These are phyloP conservation scores for Anabas testudineus DNA, from an alignment of 2,797 vertebrate genomes.

Conservation along the genomic window DNA sequence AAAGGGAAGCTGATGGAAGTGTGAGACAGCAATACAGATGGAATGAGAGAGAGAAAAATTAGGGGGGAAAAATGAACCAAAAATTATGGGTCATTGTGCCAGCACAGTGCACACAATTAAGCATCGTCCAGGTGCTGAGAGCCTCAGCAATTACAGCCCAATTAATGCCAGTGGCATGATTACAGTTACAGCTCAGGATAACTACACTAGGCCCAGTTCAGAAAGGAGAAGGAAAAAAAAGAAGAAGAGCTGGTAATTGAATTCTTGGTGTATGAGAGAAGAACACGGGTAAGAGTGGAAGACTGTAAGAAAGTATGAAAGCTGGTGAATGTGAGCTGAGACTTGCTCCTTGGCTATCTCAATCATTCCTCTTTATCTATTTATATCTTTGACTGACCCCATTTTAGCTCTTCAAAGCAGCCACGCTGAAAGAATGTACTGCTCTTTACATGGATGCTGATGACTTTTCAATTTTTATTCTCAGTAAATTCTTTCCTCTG, in stretches of 20 bases:
- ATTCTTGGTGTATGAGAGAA: constrained; percentile 72
- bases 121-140: constrained; percentile 88
- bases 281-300: constrained; percentile 33
- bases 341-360: constrained; percentile 63
- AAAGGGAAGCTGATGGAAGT: constrained; percentile 57
- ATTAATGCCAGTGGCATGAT: constrained; percentile 87
- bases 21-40: constrained; percentile 62
- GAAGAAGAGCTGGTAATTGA: constrained; percentile 79
- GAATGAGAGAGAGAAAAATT: constrained; percentile 66
- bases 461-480: constrained; percentile 9
- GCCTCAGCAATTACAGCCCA: constrained; percentile 86
- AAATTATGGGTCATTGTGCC: constrained; percentile 88
- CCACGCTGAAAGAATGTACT: constrained; percentile 29
- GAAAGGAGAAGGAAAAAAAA: constrained; percentile 9
- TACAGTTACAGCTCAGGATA: constrained; percentile 82
- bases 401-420: constrained; percentile 44
- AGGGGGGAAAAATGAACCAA: constrained; percentile 80
- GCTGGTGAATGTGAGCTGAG: constrained; percentile 39
- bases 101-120: constrained; percentile 89
- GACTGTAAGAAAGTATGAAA: constrained; percentile 50
- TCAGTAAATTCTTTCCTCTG: not conserved
- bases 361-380: constrained; percentile 72
- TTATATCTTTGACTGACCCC: constrained; percentile 50
- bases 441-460: constrained; percentile 18
- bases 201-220: constrained; percentile 76